Percentiles rank a stretch among this genome's conserved stretches.
Evolutionary conservation across 2,888 invertebrate genomes (phyloP).

Genomic region (Stenurella melanura): DNA sequence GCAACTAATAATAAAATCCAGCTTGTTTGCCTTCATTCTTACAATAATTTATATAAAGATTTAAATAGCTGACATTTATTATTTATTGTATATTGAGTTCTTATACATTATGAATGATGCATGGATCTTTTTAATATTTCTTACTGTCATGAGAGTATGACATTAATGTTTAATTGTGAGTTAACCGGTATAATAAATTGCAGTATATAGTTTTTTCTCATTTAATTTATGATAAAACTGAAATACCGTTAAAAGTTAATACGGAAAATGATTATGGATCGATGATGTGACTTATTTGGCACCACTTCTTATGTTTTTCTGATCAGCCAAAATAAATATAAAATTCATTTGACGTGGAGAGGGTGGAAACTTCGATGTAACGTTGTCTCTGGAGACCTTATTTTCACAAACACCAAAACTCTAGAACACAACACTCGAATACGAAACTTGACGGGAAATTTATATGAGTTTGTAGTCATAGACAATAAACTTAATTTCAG

Average conservation of each 20-base stretch:
- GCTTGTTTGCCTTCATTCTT: slow-evolving; percentile 53
- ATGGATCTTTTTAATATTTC: slow-evolving; percentile 46
- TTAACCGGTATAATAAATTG: slow-evolving; percentile 39
- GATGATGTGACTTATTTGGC: too few species aligned
- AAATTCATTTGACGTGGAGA: too few species aligned
- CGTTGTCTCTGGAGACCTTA: too few species aligned
- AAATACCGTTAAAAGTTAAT: neutral
- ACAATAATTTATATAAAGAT: slow-evolving; percentile 50
- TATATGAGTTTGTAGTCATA: too few species aligned
- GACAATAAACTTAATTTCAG: too few species aligned
- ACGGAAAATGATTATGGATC: too few species aligned
- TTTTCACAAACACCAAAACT: too few species aligned
- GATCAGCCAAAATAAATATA: too few species aligned
- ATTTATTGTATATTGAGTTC: slow-evolving; percentile 60
- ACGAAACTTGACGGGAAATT: too few species aligned
- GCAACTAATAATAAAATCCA: slow-evolving; percentile 38
- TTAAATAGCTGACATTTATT: slow-evolving; percentile 59
- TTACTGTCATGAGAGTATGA: slow-evolving; percentile 36
- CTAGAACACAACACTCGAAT: too few species aligned
- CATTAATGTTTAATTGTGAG: slow-evolving; percentile 40
- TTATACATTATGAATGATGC: slow-evolving; percentile 50
- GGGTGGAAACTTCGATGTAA: too few species aligned
- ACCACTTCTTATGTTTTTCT: too few species aligned
- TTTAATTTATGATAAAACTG: slow-evolving; percentile 10
- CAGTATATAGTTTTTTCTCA: slow-evolving; percentile 31